Base-by-base conservation (phyloP, 2,113 vertebrate genomes). In the Mesocricetus auratus region DNA sequence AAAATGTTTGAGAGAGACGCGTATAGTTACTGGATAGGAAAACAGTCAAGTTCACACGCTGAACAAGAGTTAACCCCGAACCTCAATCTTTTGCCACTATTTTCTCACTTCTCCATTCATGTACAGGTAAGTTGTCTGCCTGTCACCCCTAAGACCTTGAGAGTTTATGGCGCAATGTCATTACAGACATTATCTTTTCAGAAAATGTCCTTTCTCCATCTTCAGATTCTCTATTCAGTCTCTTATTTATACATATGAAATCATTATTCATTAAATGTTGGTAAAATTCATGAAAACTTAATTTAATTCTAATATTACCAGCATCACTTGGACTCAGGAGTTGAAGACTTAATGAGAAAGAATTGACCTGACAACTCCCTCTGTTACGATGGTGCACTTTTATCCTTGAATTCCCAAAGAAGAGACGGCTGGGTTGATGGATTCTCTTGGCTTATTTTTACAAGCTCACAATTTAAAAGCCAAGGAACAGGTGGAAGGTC, bases 381-480 rank as follows among this genome's bases (percentile, higher is more conserved):
- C 12, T 39, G 82, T 87, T 17, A 87, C 17, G 68, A 26, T 12
- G 24, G 8, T 53, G 15, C 39, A 47, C 60, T 86, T 93, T 75
- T 93, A 64, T 91, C 42, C 39, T 93, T 94, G 90, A 86, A 87
- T 66, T 36, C 5, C 62, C 69, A 74, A 64, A 60, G 16, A n/a
- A 74, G n/a, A 60, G 4, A 89, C 56, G 85, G 3, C 73, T 83
- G 47, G 91, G 10, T 69, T 93, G 87, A 74, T 78, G 83, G 91
- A 94, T 79, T 92, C 29, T 39, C 68, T 78, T 87, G 36, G 68
- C 78, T 95, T 90, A 92, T 81, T 93, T 93, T 96, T 19, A 7
- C 29, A 56, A 19, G 47, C 60, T 96, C 53, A 58, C 78, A 90
- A 88, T 50, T 85, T 92, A 68, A 93, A 94, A 91, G 73, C 7